Conservation (phyloP, 2,113 vertebrate genomes). For the Pollimyrus isidori region DNA sequence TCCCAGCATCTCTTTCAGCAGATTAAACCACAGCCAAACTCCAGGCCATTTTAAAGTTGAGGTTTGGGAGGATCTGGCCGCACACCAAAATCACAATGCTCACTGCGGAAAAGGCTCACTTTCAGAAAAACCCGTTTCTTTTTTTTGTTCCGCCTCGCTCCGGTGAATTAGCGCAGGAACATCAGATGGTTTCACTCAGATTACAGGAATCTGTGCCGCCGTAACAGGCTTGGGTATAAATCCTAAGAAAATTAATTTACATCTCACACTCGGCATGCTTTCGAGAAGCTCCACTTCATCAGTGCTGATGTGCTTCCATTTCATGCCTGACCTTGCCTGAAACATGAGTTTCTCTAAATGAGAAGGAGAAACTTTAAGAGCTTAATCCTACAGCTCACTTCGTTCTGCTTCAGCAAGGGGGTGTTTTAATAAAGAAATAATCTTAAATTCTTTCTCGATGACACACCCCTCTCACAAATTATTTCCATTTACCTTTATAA, state of each 20-base stretch:
- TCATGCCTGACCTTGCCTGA: slow-evolving; percentile 14
- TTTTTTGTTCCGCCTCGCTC: neutral
- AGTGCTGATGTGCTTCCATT: neutral
- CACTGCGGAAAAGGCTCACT: slow-evolving; percentile 10
- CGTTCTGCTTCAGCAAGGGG: neutral
- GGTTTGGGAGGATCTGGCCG: neutral
- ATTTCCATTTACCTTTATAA: neutral
- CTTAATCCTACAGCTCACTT: neutral
- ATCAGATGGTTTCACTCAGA: slow-evolving; percentile 20
- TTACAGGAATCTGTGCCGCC: slow-evolving; percentile 8
- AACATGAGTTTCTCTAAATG: slow-evolving; percentile 12
- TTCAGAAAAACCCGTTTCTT: neutral
- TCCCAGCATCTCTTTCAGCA: slow-evolving; percentile 6
- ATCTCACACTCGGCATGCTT: slow-evolving; percentile 8
- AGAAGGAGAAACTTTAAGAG: neutral
- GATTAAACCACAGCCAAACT: slow-evolving; percentile 9
- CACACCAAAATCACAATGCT: slow-evolving; percentile 13
- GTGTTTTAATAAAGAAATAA: neutral
- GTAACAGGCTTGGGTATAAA: slow-evolving; percentile 13
- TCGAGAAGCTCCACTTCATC: neutral
- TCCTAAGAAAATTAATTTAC: slow-evolving; percentile 12
- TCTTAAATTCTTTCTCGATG: neutral
- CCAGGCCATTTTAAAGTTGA: neutral
- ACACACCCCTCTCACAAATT: neutral
- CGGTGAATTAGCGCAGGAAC: slow-evolving; percentile 3